Evolutionary conservation across 2,888 invertebrate species (phyloP), one percentile per base, ranked within the genome.

Genomic region (Quadroppia sp.): DNA sequence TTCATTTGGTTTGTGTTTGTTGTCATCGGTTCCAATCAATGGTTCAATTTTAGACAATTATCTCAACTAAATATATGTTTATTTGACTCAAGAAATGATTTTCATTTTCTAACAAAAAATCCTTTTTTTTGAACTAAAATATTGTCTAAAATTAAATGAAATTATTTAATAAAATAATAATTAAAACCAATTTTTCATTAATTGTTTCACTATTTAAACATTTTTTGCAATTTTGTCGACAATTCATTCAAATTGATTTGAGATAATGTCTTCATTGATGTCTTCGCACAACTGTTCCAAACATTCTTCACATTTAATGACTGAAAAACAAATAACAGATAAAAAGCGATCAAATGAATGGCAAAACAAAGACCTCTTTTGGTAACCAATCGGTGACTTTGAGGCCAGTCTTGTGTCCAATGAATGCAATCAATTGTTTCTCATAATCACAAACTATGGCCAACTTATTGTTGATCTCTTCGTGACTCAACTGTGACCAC

Each of bases 401-500:
- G 25, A 67, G 23, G 23, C 67, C 67, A 67, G 42, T 67, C 67
- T 40, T 42, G 7, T 67, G 20, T 9, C 9, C 23, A 20, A 67
- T 15, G 6, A 42, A 42, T 42, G 42, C n/a, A 9, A 23, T 2
- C 3, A 40, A 17, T 23, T 67, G 36, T 40, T 7, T 15, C 13
- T 40, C 42, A 25, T 23, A 67, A 3, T 42, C 42, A 1, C 13
- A 42, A n/a, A 67, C 3, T 2, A 9, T 36, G 6, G 40, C 3
- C 23, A 67, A 42, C 32, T 67, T 67, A 1, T 67, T 13, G 1
- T 23, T 40, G 42, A 67, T 42, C 30, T 67, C 32, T 20, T 67
- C 2, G 6, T 67, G 20, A 67, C 20, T 20, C 25, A 67, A 15
- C 25, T 20, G 67, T 40, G 67, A 67, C 67, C 67, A 67, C 67